A percentile compares a stretch with the other conserved stretches of the same genome.
Conservation (phyloP, 2,797 vertebrate genomes). For the Vultur gryphus region DNA sequence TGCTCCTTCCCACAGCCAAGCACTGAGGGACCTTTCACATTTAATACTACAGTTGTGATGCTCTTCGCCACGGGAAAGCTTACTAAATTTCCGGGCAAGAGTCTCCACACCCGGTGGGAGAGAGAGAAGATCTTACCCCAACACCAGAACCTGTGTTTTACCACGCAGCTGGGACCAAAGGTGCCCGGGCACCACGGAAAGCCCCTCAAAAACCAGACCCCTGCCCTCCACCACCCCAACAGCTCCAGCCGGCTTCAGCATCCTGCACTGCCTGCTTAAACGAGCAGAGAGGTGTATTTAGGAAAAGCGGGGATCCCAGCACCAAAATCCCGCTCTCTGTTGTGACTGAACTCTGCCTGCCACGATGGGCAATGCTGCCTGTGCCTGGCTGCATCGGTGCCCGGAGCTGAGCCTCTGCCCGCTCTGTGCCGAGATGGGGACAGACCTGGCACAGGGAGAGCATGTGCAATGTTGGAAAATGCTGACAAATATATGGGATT, state of each 20-base stretch:
- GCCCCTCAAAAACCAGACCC: neutral
- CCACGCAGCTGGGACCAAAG: neutral
- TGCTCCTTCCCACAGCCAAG: neutral
- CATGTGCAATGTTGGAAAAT: rapidly evolving
- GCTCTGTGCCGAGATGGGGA: neutral
- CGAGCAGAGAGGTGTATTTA: rapidly evolving
- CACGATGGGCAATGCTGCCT: rapidly evolving
- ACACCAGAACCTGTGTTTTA: too few species aligned
- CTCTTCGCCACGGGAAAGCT: neutral
- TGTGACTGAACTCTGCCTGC: neutral
- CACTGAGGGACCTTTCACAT: rapidly evolving
- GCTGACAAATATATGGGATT: neutral
- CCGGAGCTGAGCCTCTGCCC: neutral
- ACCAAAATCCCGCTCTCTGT: neutral
- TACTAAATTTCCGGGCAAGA: rapidly evolving
- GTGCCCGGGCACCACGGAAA: neutral
- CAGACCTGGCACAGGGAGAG: neutral
- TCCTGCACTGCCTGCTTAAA: rapidly evolving
- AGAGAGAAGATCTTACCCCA: neutral
- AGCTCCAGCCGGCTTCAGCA: neutral
- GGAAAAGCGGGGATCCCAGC: neutral
- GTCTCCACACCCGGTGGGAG: rapidly evolving
- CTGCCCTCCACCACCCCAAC: neutral
- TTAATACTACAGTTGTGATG: rapidly evolving
- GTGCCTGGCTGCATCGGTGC: rapidly evolving